Conservation (phyloP, 2,113 vertebrate species). For the Burhinus bistriatus region DNA sequence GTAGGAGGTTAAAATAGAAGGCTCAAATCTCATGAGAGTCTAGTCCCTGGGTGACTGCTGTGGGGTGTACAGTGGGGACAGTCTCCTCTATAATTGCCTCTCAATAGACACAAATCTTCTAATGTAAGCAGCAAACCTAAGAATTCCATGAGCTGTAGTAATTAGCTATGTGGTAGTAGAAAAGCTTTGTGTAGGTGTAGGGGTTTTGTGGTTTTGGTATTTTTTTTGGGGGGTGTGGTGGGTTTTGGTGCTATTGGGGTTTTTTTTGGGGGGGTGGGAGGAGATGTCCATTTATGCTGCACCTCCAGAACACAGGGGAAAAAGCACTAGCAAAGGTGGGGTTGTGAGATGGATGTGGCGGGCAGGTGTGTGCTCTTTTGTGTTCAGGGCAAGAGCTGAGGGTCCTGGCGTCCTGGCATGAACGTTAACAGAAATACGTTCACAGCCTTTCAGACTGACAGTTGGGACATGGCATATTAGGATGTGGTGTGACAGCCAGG, state of each 20-base stretch:
- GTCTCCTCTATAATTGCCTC: not conserved
- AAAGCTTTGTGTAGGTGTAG: not conserved
- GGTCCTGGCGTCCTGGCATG: not conserved
- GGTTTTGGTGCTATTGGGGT: not conserved
- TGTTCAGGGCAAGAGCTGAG: not conserved
- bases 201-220: not conserved
- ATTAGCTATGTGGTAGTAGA: not conserved
- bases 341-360: not conserved
- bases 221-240: not conserved
- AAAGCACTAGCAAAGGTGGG: not conserved
- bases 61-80: not conserved
- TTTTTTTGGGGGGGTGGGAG: not conserved
- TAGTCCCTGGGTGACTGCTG: not conserved
- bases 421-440: not conserved
- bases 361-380: not conserved
- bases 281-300: not conserved
- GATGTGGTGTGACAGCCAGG: not conserved
- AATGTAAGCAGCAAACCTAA: not conserved
- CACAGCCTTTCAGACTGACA: not conserved
- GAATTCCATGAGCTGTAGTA: not conserved
- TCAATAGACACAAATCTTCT: not conserved
- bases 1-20: not conserved
- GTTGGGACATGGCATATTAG: not conserved
- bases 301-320: not conserved
- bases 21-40: accelerated